Base-by-base conservation (phyloP, 2,888 invertebrate genomes). In the Drosophila subquinaria region DNA sequence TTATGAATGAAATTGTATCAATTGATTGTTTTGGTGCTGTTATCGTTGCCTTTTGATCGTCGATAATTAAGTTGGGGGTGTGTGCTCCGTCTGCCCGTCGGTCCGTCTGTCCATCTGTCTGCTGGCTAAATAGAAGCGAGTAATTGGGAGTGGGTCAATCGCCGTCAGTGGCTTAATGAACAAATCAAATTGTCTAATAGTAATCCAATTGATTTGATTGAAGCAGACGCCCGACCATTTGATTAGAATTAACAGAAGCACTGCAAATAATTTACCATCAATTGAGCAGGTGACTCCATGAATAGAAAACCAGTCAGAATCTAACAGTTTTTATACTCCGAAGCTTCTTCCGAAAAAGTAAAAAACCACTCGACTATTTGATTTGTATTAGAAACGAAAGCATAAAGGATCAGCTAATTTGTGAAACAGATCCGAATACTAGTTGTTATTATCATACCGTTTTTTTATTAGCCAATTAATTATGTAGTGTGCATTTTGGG, bases 1-100 rank as follows among this genome's bases (percentile, higher is more conserved):
- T 88, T 69, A 85, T 85, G 87, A 85, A 88, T 85, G 89, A 50
- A 85, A 86, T 86, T 86, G 89, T 87, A 84, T 89, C 87, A 86
- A 86, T 86, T 89, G 85, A 89, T 87, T 86, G 85, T 85, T 88
- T 85, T 86, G 88, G 74, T 77, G 69, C 83, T 88, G 87, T 85
- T 85, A 88, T 83, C 84, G 84, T 75, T 86, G 84, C 88, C 81
- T 83, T 88, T 88, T 69, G 84, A 88, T 88, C 84, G 70, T 38
- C 84, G 73, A 85, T 88, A 85, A 88, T 85, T 87, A 85, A 88
- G 89, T 80, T 57, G 84, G 87, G 87, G 84, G 61, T 64, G 70
- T 76, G 64, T 55, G 9, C 33, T 55, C 20, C 36, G 30, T 15
- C 43, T 64, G 43, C 59, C 13, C 36, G n/a, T n/a, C n/a, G n/a